Conservation (phyloP, 30 jellyfish, hydroid and myxozoan species). For the Phacellophora camtschatica region DNA sequence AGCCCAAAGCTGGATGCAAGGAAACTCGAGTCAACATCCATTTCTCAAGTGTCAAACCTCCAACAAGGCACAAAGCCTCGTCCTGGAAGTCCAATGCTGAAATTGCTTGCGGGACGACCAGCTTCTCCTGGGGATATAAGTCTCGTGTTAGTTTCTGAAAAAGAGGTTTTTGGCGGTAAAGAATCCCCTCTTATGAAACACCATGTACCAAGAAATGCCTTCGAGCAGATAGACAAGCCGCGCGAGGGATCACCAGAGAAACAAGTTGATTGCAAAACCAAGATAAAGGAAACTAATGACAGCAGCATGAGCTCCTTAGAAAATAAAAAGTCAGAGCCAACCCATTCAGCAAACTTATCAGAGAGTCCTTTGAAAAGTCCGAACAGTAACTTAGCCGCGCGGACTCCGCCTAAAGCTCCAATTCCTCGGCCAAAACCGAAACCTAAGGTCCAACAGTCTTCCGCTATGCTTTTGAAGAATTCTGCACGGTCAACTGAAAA, state of each 20-base stretch:
- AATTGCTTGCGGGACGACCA: neutral
- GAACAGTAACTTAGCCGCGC: neutral
- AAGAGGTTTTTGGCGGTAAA: slow-evolving; percentile 20
- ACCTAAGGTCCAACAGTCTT: slow-evolving; percentile 20
- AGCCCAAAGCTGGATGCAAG: neutral
- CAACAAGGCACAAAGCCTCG: neutral
- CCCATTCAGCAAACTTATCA: neutral
- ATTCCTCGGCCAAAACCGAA: slow-evolving; percentile 45
- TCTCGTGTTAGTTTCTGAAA: slow-evolving; percentile 35
- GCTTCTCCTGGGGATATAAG: slow-evolving; percentile 20
- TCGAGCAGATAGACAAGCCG: neutral
- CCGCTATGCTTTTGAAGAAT: slow-evolving; percentile 47
- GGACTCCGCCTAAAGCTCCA: slow-evolving; percentile 14
- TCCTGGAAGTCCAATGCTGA: neutral
- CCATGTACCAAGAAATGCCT: neutral
- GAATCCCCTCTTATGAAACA: slow-evolving; percentile 7
- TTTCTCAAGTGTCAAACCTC: neutral
- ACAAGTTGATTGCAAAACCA: neutral
- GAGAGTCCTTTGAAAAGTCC: neutral
- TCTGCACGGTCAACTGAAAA: slow-evolving; percentile 13
- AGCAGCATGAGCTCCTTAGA: neutral
- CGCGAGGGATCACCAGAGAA: neutral
- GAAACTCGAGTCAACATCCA: neutral
- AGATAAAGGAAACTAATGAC: neutral
- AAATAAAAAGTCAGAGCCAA: neutral